These are phyloP conservation scores for Trachymyrmex septentrionalis DNA, from an alignment of 1,140 invertebrate genomes.

Conservation along the genomic window DNA sequence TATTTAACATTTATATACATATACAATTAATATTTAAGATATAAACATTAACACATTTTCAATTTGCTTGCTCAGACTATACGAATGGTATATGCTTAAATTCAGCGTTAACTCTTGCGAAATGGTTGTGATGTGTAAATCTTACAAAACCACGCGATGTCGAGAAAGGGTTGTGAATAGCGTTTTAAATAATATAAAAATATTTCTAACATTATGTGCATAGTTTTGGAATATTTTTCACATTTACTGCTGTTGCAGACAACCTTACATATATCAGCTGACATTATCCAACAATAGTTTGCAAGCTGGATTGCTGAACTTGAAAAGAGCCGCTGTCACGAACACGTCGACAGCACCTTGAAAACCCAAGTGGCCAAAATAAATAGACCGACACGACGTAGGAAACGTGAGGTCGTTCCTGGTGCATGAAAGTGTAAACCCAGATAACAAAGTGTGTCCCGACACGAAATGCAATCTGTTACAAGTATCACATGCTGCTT, in stretches of 20 bases:
- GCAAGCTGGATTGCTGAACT: slow-evolving; percentile 55
- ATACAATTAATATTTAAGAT: too few relatives aligned
- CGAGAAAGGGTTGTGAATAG: background rate
- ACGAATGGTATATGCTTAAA: background rate
- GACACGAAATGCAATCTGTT: slow-evolving; percentile 78
- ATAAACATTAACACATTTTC: too few relatives aligned
- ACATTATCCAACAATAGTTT: slow-evolving; percentile 53
- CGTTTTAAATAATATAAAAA: slow-evolving; percentile 33
- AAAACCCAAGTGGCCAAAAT: slow-evolving; percentile 75
- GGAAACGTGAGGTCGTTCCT: slow-evolving; percentile 75
- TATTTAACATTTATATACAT: too few relatives aligned
- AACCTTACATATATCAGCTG: slow-evolving; percentile 34
- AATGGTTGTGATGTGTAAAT: background rate
- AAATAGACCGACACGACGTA: slow-evolving; percentile 72
- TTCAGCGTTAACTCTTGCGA: background rate
- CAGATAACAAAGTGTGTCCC: slow-evolving; percentile 76
- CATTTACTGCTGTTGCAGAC: background rate
- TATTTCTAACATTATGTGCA: background rate
- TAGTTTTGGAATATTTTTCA: background rate
- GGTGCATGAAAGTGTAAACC: slow-evolving; percentile 78
- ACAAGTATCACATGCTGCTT: slow-evolving; percentile 75
- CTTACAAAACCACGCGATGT: background rate
- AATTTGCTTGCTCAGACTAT: too few relatives aligned
- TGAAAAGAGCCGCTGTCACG: slow-evolving; percentile 73
- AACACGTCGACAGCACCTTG: slow-evolving; percentile 71